Evolutionary conservation across 2,888 invertebrate species (phyloP), one percentile per base, ranked within the genome.

Genomic region (Sympetrum striolatum): DNA sequence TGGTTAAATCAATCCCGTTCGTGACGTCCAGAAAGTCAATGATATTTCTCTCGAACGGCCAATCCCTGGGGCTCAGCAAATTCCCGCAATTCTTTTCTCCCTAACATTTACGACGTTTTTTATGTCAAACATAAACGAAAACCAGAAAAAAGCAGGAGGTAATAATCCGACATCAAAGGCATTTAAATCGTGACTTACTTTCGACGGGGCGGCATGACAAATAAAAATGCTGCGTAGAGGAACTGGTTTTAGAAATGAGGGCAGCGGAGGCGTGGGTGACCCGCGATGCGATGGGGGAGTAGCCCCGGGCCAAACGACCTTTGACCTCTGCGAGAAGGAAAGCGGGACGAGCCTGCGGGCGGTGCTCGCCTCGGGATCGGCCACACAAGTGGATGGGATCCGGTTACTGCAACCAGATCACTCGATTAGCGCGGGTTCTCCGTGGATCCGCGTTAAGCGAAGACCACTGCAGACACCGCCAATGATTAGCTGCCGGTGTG

Each of bases 171-270:
- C 25, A 25, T 73, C 31, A 73, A 82, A 58, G 81, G 60, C 39
- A 37, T 82, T 82, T 60, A 39, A 86, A 64, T 86, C 86, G 86
- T 86, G 86, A 86, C 86, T 86, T 86, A 86, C 86, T 86, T 86
- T 64, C 86, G 18, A 60, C 39, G 25, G 86, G 25, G 82, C 82
- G 80, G 80, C 81, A 82, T 82, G 81, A 82, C 82, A 82, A 82
- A 82, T 82, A 82, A 48, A 82, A 82, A 82, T 58, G 82, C 35
- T 53, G 18, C 35, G 12, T 80, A 18, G 80, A 22, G 48, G 82
- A 82, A 82, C 82, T 82, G 82, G 82, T 82, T 60, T 31, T 35
- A 31, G 15, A 82, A 82, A 58, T 35, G 58, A 58, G 82, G 82
- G 31, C 53, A 18, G 0, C 25, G 25, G 81, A 25, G 81, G 39